Percentiles rank a stretch among this genome's conserved stretches.
These are phyloP conservation scores for Odocoileus hemionus DNA, from an alignment of 2,113 vertebrate genomes.

Conservation along the genomic window DNA sequence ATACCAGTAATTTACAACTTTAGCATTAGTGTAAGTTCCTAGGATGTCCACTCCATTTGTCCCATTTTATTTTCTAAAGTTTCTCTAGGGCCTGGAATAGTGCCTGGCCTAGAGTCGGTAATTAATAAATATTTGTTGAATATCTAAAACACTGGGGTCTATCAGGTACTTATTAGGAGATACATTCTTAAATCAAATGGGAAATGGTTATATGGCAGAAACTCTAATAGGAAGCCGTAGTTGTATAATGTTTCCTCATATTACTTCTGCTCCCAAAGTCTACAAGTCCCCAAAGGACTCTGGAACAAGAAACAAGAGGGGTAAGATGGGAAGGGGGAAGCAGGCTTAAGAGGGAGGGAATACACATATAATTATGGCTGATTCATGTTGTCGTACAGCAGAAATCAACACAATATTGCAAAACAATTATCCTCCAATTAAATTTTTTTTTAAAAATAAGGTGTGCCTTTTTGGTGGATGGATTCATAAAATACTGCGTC, in stretches of 20 bases:
- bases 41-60: background rate
- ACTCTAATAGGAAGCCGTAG: background rate
- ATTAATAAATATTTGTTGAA: slow-evolving; percentile 11
- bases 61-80: background rate
- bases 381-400: background rate
- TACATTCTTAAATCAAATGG: slow-evolving; percentile 12
- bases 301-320: background rate
- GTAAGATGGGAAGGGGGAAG: background rate
- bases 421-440: background rate
- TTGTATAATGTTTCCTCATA: background rate
- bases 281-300: background rate
- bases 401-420: background rate
- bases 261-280: background rate
- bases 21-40: background rate
- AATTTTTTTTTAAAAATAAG: background rate
- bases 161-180: background rate
- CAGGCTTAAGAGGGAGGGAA: background rate
- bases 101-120: background rate
- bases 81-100: background rate
- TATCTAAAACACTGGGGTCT: background rate
- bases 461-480: background rate
- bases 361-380: background rate
- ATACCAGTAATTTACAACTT: slow-evolving; percentile 30
- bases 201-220: background rate
- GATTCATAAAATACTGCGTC: background rate